Evolutionary conservation across 2,113 vertebrate genomes (phyloP).

Genomic region (Nettapus auritus): DNA sequence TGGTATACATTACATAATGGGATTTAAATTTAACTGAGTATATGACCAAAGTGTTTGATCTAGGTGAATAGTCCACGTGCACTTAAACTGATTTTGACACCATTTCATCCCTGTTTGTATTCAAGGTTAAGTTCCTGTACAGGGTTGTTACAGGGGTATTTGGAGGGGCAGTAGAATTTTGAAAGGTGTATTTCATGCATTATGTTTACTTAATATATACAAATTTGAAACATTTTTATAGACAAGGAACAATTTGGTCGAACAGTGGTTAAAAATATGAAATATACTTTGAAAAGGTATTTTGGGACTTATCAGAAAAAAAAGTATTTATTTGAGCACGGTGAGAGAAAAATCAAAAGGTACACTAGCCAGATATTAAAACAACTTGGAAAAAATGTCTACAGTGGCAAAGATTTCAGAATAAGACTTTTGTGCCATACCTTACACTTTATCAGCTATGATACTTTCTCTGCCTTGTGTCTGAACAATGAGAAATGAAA

Average conservation of each 20-base stretch:
- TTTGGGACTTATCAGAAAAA: background rate
- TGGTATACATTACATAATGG: constrained; percentile 68
- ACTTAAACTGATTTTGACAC: constrained; percentile 67
- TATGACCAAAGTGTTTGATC: constrained; percentile 65
- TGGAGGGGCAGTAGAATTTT: background rate
- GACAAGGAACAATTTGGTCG: background rate
- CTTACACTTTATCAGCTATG: constrained; percentile 14
- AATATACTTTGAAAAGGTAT: background rate
- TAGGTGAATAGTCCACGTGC: constrained; percentile 51
- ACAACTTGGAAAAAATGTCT: background rate
- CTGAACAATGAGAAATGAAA: constrained; percentile 33
- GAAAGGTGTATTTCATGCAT: background rate
- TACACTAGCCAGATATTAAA: background rate
- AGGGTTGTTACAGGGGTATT: background rate
- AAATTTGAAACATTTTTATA: background rate
- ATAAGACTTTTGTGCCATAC: background rate
- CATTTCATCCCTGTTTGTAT: constrained; percentile 44
- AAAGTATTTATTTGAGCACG: background rate
- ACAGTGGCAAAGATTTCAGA: background rate
- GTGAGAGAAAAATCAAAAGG: background rate
- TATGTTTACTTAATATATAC: background rate
- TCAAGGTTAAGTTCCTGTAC: constrained; percentile 11
- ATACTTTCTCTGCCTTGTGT: constrained; percentile 1
- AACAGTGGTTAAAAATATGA: background rate
- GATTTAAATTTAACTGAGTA: constrained; percentile 75